These are phyloP conservation scores for Chaetodon auriga DNA, from an alignment of 2,113 vertebrate genomes.

Conservation along the genomic window DNA sequence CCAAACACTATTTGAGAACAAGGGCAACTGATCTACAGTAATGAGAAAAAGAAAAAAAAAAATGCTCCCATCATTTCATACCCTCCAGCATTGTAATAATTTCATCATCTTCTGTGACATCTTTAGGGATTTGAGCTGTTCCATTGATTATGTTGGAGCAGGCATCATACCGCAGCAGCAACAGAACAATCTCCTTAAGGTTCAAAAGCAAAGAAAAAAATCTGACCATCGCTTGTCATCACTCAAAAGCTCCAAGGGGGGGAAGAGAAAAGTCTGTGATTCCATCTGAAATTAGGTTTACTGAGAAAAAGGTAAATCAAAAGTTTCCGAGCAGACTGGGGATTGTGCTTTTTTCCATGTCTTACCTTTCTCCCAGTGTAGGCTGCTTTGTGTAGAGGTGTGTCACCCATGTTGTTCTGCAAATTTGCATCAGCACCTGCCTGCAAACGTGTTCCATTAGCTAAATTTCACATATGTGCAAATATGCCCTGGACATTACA, in stretches of 20 bases:
- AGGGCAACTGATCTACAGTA: conserved; percentile 35
- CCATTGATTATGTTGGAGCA: conserved; percentile 90
- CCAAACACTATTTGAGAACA: conserved; percentile 38
- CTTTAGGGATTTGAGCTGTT: conserved; percentile 90
- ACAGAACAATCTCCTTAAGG: conserved; percentile 91
- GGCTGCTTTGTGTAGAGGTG: conserved; percentile 91
- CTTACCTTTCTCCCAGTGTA: conserved; percentile 90
- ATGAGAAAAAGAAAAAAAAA: conserved; percentile 30
- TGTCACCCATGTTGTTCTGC: conserved; percentile 92
- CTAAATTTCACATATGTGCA: background rate
- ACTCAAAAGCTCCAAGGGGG: conserved; percentile 8
- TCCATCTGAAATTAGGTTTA: background rate
- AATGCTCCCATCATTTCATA: conserved; percentile 79
- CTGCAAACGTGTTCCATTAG: conserved; percentile 75
- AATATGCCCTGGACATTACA: background rate
- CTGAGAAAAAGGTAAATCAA: background rate
- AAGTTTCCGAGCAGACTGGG: background rate
- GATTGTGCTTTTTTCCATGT: background rate
- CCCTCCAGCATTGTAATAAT: conserved; percentile 95
- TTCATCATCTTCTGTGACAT: conserved; percentile 92
- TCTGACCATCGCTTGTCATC: conserved; percentile 11
- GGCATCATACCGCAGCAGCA: conserved; percentile 90
- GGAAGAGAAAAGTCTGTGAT: background rate
- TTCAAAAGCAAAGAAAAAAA: background rate
- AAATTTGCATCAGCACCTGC: conserved; percentile 90